These are phyloP conservation scores for Callipepla squamata DNA, from an alignment of 2,113 vertebrate species.

Conservation along the genomic window DNA sequence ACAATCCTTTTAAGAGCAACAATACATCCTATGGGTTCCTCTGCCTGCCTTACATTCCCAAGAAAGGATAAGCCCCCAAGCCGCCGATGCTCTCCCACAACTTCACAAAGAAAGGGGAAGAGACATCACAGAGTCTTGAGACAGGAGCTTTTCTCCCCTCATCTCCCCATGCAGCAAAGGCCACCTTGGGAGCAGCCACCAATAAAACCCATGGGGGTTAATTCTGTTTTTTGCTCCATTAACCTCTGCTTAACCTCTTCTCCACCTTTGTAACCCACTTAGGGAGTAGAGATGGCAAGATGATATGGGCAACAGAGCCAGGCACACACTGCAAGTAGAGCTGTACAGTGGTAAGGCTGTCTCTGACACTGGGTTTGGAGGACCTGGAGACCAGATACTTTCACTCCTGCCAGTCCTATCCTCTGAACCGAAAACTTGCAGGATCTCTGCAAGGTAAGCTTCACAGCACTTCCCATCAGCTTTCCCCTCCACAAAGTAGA, in stretches of 20 bases:
- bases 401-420: background rate
- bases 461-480: background rate
- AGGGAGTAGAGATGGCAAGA: background rate
- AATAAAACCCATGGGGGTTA: background rate
- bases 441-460: background rate
- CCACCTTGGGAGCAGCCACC: background rate
- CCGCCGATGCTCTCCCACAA: background rate
- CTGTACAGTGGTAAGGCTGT: fast-evolving
- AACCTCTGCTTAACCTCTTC: constrained; percentile 33
- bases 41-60: background rate
- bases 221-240: constrained; percentile 44
- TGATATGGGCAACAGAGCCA: fast-evolving
- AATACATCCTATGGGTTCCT: background rate
- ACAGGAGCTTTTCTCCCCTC: background rate
- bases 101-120: background rate
- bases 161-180: fast-evolving
- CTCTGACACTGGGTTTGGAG: background rate
- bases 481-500: background rate
- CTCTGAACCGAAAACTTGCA: background rate
- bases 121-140: background rate
- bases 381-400: background rate
- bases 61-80: background rate
- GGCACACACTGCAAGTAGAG: fast-evolving
- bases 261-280: background rate
- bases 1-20: background rate